A percentile compares a stretch with the other conserved stretches of the same genome.
Conservation (phyloP, 2,113 vertebrate genomes). For the Planiliza haematocheilus region DNA sequence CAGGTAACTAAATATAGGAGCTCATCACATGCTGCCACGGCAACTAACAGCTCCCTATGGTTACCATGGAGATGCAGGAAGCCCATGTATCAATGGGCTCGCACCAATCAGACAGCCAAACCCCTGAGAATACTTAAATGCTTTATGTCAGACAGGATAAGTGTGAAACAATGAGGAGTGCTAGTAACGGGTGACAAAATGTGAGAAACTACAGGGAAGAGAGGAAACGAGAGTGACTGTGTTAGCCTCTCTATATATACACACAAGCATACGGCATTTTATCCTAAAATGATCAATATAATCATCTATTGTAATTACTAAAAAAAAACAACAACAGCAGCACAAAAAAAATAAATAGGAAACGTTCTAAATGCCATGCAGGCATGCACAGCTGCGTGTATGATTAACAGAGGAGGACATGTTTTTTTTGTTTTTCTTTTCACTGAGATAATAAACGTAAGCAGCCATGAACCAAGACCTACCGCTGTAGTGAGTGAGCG, state of each 20-base stretch:
- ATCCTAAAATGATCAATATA: too few species aligned
- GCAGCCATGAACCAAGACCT: conserved; percentile 57
- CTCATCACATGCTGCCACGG: conserved; percentile 32
- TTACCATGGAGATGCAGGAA: conserved; percentile 67
- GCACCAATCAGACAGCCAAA: not conserved
- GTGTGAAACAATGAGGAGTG: conserved; percentile 25
- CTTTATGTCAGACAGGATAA: not conserved
- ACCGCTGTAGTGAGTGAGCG: conserved; percentile 85
- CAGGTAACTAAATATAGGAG: conserved; percentile 62
- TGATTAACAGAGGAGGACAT: not conserved
- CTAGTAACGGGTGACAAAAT: conserved; percentile 1
- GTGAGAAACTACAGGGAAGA: not conserved
- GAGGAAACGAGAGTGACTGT: too few species aligned
- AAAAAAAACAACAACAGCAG: too few species aligned
- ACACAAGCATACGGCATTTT: too few species aligned
- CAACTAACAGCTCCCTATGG: conserved; percentile 44
- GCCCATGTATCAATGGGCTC: conserved; percentile 26
- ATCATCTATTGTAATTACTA: too few species aligned
- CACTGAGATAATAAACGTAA: too few species aligned
- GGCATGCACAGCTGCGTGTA: not conserved
- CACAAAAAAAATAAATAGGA: too few species aligned
- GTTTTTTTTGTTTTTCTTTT: too few species aligned
- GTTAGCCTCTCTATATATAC: too few species aligned
- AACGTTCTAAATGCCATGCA: too few species aligned
- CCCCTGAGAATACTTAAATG: not conserved